Evolutionary conservation across 1,140 invertebrate genomes (phyloP).

Genomic region (Onthophagus taurus): DNA sequence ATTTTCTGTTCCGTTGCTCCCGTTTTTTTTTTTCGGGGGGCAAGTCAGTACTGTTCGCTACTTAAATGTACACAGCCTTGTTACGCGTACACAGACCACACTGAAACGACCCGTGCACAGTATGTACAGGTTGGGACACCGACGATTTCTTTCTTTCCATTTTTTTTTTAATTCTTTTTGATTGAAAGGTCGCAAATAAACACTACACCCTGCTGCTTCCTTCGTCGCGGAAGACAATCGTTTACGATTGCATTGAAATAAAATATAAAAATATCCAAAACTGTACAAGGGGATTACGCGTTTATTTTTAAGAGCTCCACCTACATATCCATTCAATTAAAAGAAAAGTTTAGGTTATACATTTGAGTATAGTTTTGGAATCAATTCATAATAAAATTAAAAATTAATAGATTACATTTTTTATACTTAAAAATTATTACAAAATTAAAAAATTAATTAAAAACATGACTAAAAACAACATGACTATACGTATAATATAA

Average conservation of each 20-base stretch:
- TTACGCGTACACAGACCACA: slow-evolving; percentile 38
- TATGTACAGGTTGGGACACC: slow-evolving; percentile 32
- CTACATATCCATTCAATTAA: too few species aligned
- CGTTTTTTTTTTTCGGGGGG: not conserved
- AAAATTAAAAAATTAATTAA: too few species aligned
- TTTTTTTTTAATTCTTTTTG: too few species aligned
- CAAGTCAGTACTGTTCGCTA: slow-evolving; percentile 15
- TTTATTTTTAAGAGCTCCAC: too few species aligned
- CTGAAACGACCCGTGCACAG: slow-evolving; percentile 32
- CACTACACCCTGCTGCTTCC: slow-evolving; percentile 37
- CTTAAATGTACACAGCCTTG: slow-evolving; percentile 38
- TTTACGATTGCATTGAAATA: slow-evolving; percentile 34
- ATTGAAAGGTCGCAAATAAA: slow-evolving; percentile 38
- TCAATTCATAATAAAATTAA: too few species aligned
- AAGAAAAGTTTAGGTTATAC: too few species aligned
- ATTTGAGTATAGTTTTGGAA: too few species aligned
- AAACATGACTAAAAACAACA: too few species aligned
- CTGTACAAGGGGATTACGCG: slow-evolving; percentile 39
- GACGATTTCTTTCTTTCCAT: too few species aligned
- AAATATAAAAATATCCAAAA: slow-evolving; percentile 39
- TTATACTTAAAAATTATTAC: too few species aligned
- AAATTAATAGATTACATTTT: too few species aligned
- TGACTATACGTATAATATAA: too few species aligned
- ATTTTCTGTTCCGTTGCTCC: slow-evolving; percentile 4
- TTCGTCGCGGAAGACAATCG: slow-evolving; percentile 38